Conservation (phyloP, 2,797 vertebrate species). For the Gobio occitaniae region DNA sequence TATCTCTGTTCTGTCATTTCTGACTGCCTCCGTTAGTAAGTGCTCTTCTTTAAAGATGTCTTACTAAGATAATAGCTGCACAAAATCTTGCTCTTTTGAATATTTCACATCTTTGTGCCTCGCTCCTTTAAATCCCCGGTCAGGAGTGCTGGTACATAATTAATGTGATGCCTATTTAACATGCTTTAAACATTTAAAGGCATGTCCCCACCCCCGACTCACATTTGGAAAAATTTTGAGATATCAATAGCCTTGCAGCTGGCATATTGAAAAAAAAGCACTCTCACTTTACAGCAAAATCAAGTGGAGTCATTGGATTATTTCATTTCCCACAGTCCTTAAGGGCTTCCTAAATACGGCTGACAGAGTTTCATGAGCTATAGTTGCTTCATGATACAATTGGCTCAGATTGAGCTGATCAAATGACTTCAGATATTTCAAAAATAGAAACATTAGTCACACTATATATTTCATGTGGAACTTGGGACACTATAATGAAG, state of each 20-base stretch:
- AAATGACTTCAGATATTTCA: neutral
- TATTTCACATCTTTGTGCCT: slow-evolving; percentile 48
- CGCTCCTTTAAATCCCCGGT: slow-evolving; percentile 49
- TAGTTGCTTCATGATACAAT: neutral
- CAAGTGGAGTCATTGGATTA: slow-evolving; percentile 28
- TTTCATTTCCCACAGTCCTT: slow-evolving; percentile 2
- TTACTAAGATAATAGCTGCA: slow-evolving; percentile 41
- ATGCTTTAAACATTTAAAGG: slow-evolving; percentile 59
- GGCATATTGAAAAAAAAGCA: slow-evolving; percentile 32
- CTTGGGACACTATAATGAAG: neutral
- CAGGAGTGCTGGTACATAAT: slow-evolving; percentile 54
- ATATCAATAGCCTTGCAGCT: slow-evolving; percentile 57
- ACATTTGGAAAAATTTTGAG: slow-evolving; percentile 26
- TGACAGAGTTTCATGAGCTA: neutral
- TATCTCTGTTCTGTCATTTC: slow-evolving; percentile 3
- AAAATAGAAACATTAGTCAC: neutral
- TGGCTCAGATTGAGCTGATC: neutral
- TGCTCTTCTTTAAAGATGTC: slow-evolving; percentile 2
- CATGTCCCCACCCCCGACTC: slow-evolving; percentile 22
- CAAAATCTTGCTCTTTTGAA: slow-evolving; percentile 46
- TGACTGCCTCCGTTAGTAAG: slow-evolving; percentile 9
- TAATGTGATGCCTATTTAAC: slow-evolving; percentile 62
- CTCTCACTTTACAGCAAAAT: slow-evolving; percentile 25
- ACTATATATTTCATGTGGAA: neutral
- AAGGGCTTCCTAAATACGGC: slow-evolving; percentile 14